A percentile compares a stretch with the other conserved stretches of the same genome.
phyloP scores from a whole-genome alignment of 2,113 vertebrate species.

The Procavia capensis region DNA sequence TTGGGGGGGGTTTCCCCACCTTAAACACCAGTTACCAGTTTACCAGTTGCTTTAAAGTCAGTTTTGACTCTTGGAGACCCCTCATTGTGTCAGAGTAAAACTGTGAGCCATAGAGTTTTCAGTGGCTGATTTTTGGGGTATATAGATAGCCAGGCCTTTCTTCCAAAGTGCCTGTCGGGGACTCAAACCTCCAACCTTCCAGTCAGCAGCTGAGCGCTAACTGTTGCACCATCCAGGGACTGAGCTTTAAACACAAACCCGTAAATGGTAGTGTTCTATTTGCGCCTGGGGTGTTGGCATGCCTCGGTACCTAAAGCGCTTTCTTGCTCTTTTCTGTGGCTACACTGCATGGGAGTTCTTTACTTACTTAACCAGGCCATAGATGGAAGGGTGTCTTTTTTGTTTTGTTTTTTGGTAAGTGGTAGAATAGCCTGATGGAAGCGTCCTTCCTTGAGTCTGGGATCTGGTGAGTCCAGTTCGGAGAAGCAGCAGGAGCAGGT shows the following conservation, averaged over 20 bases:
- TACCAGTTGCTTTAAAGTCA: too few species aligned
- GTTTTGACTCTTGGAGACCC: too few species aligned
- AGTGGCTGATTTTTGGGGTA: background rate
- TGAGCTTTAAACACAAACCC: fast-evolving
- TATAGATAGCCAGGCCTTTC: background rate
- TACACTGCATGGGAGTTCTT: fast-evolving
- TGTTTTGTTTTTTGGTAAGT: too few species aligned
- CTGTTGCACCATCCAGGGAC: background rate
- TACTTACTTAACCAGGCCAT: background rate
- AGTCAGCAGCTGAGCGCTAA: background rate
- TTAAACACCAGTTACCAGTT: background rate
- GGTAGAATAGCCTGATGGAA: background rate
- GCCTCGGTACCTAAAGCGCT: background rate
- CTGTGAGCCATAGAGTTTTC: too few species aligned
- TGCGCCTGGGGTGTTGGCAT: background rate
- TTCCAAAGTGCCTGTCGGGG: background rate
- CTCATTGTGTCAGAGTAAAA: too few species aligned
- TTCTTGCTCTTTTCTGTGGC: background rate
- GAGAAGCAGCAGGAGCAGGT: too few species aligned
- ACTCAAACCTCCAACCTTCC: background rate
- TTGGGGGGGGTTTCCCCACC: background rate
- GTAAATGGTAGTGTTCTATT: fast-evolving
- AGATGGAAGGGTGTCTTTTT: background rate
- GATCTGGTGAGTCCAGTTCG: fast-evolving
- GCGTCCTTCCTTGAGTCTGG: fast-evolving